phyloP scores from a whole-genome alignment of 2,888 invertebrate species.

The Cylloceria caligata region DNA sequence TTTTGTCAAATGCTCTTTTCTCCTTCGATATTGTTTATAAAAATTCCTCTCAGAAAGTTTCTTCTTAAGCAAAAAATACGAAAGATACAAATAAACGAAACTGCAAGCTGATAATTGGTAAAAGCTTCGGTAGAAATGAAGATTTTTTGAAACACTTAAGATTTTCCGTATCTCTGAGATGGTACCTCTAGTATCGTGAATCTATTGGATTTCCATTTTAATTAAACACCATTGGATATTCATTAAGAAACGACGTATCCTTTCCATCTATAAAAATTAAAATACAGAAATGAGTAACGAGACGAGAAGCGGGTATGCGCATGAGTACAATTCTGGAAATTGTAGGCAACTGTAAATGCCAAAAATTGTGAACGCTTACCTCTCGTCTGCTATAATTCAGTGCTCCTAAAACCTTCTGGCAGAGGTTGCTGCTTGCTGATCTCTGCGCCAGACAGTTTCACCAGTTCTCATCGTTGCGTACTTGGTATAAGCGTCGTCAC shows the following conservation, averaged over 20 bases:
- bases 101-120: no score
- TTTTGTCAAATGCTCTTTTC: not conserved
- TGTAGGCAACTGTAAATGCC: not conserved
- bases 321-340: constrained; percentile 5
- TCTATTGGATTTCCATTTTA: no score
- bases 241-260: not conserved
- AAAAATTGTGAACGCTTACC: constrained; percentile 40
- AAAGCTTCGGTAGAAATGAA: no score
- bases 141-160: no score
- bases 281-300: not conserved
- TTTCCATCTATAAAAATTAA: not conserved
- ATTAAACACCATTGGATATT: not conserved
- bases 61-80: no score
- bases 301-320: not conserved
- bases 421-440: constrained; percentile 62
- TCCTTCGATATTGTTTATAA: no score
- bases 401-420: constrained; percentile 49
- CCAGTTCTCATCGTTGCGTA: constrained; percentile 71
- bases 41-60: no score
- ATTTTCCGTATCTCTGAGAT: no score
- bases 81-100: no score
- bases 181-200: no score
- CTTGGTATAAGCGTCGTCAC: constrained; percentile 77
- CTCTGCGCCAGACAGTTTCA: constrained; percentile 73
- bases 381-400: constrained; percentile 20